Percentiles rank a stretch among this genome's conserved stretches.
Evolutionary conservation across 2,888 invertebrate genomes (phyloP).

Genomic region (Lysandra bellargus): DNA sequence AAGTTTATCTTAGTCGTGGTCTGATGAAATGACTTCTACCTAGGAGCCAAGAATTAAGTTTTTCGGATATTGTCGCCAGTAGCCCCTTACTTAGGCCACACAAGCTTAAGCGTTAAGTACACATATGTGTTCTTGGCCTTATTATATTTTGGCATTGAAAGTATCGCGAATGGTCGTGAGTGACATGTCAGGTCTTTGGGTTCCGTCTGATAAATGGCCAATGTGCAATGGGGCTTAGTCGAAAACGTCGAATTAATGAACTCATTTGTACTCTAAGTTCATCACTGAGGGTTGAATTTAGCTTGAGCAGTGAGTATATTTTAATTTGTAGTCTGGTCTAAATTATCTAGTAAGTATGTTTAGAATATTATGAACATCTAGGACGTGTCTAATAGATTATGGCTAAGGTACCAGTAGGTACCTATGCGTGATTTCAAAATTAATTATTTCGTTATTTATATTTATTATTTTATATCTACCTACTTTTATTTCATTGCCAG

Average conservation of each 20-base stretch:
- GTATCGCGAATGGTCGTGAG: slow-evolving; percentile 57
- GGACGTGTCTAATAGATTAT: too few species aligned
- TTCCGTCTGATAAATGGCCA: slow-evolving; percentile 42
- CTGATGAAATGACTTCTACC: too few species aligned
- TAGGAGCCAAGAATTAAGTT: too few species aligned
- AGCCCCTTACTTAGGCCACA: slow-evolving; percentile 36
- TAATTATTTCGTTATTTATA: too few species aligned
- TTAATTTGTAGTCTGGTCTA: not conserved
- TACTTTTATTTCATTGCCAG: too few species aligned
- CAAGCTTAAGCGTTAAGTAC: slow-evolving; percentile 48
- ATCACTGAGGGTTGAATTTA: not conserved
- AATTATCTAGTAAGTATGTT: not conserved
- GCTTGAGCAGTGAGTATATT: not conserved
- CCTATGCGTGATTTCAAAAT: too few species aligned
- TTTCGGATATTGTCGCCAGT: slow-evolving; percentile 33
- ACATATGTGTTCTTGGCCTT: slow-evolving; percentile 64
- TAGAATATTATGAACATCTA: too few species aligned
- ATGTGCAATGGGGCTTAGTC: slow-evolving; percentile 35
- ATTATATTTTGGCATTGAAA: slow-evolving; percentile 71
- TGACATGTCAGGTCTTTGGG: slow-evolving; percentile 57
- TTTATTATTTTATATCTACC: too few species aligned
- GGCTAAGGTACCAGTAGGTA: too few species aligned
- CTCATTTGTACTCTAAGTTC: not conserved
- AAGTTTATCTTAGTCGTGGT: too few species aligned
- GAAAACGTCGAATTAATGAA: slow-evolving; percentile 22